Conservation (phyloP, 2,888 invertebrate genomes). For the Galeruca laticollis region DNA sequence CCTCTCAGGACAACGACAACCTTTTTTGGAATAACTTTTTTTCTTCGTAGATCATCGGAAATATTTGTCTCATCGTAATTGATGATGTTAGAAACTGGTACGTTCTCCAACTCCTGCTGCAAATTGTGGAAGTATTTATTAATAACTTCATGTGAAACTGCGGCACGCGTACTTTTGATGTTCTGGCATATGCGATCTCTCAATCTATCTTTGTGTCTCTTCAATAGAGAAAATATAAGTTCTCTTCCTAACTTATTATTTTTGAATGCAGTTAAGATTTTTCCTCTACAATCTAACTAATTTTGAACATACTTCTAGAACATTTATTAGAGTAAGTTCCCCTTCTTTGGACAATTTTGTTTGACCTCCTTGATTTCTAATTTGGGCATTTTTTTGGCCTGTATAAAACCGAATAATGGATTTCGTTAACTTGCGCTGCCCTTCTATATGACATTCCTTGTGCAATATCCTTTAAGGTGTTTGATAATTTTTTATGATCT, state of each 20-base stretch:
- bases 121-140: slow-evolving; percentile 34
- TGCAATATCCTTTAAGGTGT: neutral
- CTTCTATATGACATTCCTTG: too few species aligned
- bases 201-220: slow-evolving; percentile 19
- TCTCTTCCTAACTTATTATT: slow-evolving; percentile 17
- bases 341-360: too few species aligned
- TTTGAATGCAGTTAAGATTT: too few species aligned
- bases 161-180: slow-evolving; percentile 31
- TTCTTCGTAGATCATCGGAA: slow-evolving; percentile 25
- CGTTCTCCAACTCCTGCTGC: slow-evolving; percentile 22
- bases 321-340: too few species aligned
- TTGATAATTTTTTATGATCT: neutral
- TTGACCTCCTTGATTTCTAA: too few species aligned
- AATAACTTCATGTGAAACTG: slow-evolving; percentile 26
- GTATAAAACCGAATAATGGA: too few species aligned
- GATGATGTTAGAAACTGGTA: slow-evolving; percentile 28
- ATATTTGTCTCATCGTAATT: slow-evolving; percentile 41
- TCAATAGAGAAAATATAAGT: slow-evolving; percentile 21
- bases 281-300: too few species aligned
- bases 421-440: too few species aligned
- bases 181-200: slow-evolving; percentile 30
- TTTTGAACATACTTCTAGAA: too few species aligned
- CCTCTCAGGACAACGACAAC: slow-evolving; percentile 35
- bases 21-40: slow-evolving; percentile 35
- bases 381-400: too few species aligned